Percentiles rank a stretch among this genome's conserved stretches.
Evolutionary conservation across 2,888 invertebrate genomes (phyloP).

Genomic region (Maniola hyperantus): DNA sequence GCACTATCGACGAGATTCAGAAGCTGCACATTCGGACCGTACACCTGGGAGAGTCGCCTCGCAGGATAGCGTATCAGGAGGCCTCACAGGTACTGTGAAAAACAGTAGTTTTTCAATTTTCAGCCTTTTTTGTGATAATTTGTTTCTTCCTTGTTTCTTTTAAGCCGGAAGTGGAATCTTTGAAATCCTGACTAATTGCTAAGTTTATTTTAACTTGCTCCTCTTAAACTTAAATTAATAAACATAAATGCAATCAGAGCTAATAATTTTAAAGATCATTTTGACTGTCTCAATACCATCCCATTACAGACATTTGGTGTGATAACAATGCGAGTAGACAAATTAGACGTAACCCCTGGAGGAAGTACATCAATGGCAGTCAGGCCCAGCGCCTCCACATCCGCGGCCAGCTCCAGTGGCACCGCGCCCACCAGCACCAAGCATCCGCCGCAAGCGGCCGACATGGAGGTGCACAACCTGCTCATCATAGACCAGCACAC

Average conservation of each 20-base stretch:
- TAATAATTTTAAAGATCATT: not conserved
- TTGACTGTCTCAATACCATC: not conserved
- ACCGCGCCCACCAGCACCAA: constrained; percentile 81
- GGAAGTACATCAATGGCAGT: constrained; percentile 56
- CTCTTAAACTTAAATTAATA: too few relatives aligned
- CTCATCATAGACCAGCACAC: constrained; percentile 97
- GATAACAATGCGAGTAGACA: constrained; percentile 94
- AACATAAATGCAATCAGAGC: too few relatives aligned
- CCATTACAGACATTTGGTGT: constrained; percentile 92
- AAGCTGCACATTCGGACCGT: constrained; percentile 98
- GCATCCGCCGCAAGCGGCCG: constrained; percentile 86
- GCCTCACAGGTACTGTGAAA: constrained; percentile 88
- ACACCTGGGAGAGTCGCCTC: constrained; percentile 95
- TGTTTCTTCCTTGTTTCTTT: too few relatives aligned
- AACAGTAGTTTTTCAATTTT: not conserved
- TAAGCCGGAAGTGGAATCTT: too few relatives aligned
- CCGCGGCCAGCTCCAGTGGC: constrained; percentile 63
- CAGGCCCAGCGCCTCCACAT: constrained; percentile 62
- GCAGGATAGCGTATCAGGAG: constrained; percentile 97
- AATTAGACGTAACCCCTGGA: constrained; percentile 88
- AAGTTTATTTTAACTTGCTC: too few relatives aligned
- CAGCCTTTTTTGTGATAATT: not conserved
- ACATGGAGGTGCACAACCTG: constrained; percentile 94
- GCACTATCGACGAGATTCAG: constrained; percentile 99
- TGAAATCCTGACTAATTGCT: too few relatives aligned